A percentile compares a stretch with the other conserved stretches of the same genome.
Conservation (phyloP, 2,797 vertebrate species). For the Ctenosaura bakeri region DNA sequence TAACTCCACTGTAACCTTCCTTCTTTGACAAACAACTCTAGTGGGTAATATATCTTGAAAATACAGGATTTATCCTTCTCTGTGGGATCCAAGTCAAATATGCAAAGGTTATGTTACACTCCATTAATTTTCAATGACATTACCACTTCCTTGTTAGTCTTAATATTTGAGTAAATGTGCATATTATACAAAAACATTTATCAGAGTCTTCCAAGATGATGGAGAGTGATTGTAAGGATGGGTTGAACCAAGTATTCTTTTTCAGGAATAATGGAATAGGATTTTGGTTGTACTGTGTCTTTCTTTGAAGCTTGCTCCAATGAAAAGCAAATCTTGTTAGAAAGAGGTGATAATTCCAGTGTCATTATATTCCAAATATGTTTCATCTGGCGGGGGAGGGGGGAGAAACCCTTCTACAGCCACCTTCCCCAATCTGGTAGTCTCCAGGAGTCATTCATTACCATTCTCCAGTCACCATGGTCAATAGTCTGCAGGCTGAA, state of each 20-base stretch:
- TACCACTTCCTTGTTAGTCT: conserved; percentile 29
- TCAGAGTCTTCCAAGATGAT: not conserved
- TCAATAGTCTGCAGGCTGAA: not conserved
- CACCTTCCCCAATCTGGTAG: not conserved
- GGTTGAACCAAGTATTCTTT: not conserved
- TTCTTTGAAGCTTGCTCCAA: not conserved
- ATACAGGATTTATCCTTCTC: not conserved
- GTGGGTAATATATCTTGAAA: conserved; percentile 27
- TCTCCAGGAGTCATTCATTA: not conserved
- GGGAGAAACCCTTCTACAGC: not conserved
- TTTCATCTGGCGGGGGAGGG: not conserved
- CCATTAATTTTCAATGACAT: conserved; percentile 17
- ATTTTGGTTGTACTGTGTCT: not conserved
- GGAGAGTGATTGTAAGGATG: not conserved
- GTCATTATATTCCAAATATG: too few species aligned
- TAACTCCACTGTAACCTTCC: conserved; percentile 23
- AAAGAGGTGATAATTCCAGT: not conserved
- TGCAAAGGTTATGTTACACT: conserved; percentile 10
- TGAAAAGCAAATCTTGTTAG: not conserved
- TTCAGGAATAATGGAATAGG: not conserved
- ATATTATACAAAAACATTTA: conserved; percentile 12
- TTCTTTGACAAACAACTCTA: conserved; percentile 34
- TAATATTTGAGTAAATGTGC: conserved; percentile 20
- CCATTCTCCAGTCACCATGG: not conserved
- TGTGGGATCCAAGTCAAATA: conserved; percentile 15